phyloP scores from a whole-genome alignment of 2,113 vertebrate genomes.

The Oxyura jamaicensis region DNA sequence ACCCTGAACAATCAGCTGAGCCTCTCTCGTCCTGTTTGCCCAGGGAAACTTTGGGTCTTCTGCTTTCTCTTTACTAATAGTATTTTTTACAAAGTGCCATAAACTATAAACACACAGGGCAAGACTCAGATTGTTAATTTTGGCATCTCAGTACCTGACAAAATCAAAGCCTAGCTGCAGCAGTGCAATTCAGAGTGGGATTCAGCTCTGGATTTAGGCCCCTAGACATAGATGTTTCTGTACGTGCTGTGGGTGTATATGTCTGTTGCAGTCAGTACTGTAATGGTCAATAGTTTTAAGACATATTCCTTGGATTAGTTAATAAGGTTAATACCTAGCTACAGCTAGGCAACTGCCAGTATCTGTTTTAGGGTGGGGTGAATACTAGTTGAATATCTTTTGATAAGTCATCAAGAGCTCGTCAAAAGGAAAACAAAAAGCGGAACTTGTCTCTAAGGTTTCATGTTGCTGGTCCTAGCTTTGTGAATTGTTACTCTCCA shows the following conservation, averaged over 20 bases:
- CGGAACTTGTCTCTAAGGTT: fast-evolving
- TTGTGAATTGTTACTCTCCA: background rate
- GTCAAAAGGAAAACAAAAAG: background rate
- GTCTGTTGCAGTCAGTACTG: background rate
- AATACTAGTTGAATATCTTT: background rate
- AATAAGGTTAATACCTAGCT: background rate
- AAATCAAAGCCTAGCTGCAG: background rate
- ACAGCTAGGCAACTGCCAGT: background rate
- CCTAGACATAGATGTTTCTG: background rate
- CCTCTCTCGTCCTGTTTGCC: background rate
- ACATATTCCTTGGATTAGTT: background rate
- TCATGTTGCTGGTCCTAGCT: background rate
- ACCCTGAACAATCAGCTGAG: fast-evolving
- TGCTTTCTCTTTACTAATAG: too few species aligned
- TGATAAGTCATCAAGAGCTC: background rate
- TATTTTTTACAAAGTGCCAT: background rate
- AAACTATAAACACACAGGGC: background rate
- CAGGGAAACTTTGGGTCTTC: background rate
- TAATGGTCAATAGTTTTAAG: background rate
- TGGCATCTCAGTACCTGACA: background rate
- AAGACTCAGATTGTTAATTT: background rate
- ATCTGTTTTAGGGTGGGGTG: background rate
- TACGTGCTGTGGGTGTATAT: too few species aligned
- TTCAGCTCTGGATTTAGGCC: background rate
- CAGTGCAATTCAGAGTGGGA: too few species aligned